Evolutionary conservation across 2,888 invertebrate genomes (phyloP).

Genomic region (Thymelicus lineola): DNA sequence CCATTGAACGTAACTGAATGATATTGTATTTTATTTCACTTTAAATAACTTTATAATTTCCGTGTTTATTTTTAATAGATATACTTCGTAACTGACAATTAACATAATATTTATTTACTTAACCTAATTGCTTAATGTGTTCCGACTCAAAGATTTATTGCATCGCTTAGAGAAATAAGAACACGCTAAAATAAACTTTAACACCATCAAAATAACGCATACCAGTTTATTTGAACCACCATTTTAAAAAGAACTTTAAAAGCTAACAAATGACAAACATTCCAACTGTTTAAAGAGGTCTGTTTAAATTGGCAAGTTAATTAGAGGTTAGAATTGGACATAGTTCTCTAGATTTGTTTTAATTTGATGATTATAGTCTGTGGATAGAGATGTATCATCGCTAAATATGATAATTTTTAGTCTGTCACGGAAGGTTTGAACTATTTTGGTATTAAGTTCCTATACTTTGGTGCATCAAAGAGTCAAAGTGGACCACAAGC

Average conservation of each 20-base stretch:
- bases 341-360: constrained; percentile 32
- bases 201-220: constrained; percentile 35
- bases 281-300: neutral
- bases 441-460: neutral
- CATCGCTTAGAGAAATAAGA: constrained; percentile 18
- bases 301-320: constrained; percentile 20
- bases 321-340: constrained; percentile 36
- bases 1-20: too few species aligned
- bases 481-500: too few species aligned
- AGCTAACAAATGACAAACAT: neutral
- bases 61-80: constrained; percentile 23
- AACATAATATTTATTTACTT: constrained; percentile 35
- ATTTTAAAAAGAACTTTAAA: constrained; percentile 28
- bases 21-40: too few species aligned
- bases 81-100: constrained; percentile 23
- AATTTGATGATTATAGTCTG: constrained; percentile 32
- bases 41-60: constrained; percentile 9
- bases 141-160: constrained; percentile 45
- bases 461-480: too few species aligned
- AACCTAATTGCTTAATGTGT: constrained; percentile 35
- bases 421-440: constrained; percentile 17
- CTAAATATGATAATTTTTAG: constrained; percentile 30
- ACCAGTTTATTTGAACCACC: constrained; percentile 17
- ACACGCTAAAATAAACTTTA: constrained; percentile 38
- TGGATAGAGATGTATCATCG: constrained; percentile 28